A percentile compares a stretch with the other conserved stretches of the same genome.
phyloP scores from a whole-genome alignment of 1,140 invertebrate species.

The Melanaphis sacchari region DNA sequence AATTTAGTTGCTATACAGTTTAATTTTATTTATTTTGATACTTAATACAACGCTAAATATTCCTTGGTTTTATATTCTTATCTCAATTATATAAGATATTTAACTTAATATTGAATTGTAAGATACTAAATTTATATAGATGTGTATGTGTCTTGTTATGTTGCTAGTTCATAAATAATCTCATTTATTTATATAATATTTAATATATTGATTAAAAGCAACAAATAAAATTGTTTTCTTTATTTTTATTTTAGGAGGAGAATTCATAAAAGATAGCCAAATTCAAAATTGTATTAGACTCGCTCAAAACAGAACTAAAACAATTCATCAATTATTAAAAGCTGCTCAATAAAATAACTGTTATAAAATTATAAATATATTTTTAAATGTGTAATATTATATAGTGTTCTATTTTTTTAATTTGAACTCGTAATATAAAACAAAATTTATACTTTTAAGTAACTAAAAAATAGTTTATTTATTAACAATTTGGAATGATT shows the following conservation, averaged over 20 bases:
- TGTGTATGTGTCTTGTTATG: background rate
- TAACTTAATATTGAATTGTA: background rate
- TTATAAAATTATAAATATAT: background rate
- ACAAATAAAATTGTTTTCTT: background rate
- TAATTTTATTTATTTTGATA: background rate
- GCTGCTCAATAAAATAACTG: conserved; percentile 60
- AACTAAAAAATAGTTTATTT: no score
- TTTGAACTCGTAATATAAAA: no score
- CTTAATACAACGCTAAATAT: background rate
- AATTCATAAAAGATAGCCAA: conserved; percentile 64
- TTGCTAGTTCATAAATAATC: background rate
- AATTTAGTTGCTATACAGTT: no score
- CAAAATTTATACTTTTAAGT: no score
- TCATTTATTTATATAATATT: background rate
- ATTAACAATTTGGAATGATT: no score
- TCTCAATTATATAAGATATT: background rate
- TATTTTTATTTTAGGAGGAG: conserved; percentile 63
- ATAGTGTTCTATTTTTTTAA: background rate
- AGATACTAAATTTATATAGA: background rate
- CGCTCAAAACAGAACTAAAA: conserved; percentile 63
- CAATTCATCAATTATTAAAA: conserved; percentile 63
- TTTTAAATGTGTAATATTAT: no score
- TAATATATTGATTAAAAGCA: background rate
- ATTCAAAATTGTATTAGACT: conserved; percentile 63
- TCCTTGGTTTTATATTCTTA: background rate